These are phyloP conservation scores for Ryuthela nishihirai DNA, from an alignment of 2,888 invertebrate genomes.

Conservation along the genomic window DNA sequence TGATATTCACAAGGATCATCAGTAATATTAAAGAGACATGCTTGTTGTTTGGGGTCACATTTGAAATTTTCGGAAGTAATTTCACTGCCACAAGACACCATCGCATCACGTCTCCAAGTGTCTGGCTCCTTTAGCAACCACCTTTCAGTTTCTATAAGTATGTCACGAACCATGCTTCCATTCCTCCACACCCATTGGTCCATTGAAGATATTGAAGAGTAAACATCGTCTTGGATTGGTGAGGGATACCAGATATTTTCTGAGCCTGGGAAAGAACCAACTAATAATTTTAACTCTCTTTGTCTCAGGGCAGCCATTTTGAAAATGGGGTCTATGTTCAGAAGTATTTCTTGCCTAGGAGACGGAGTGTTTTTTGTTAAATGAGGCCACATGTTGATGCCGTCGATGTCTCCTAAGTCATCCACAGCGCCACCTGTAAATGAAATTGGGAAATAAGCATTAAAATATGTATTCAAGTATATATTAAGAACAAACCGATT, in stretches of 20 bases:
- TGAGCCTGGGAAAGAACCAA: no score
- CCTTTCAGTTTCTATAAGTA: constrained; percentile 8
- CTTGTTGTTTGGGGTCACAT: constrained; percentile 45
- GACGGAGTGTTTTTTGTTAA: constrained; percentile 57
- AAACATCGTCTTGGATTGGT: no score
- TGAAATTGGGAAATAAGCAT: no score
- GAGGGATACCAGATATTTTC: no score
- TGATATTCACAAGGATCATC: constrained; percentile 51
- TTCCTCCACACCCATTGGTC: constrained; percentile 5
- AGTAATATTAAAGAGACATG: constrained; percentile 49
- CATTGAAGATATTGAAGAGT: no score
- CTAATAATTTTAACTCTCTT: no score
- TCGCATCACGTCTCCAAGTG: constrained; percentile 10
- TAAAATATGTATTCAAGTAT: no score
- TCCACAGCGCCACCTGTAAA: constrained; percentile 32
- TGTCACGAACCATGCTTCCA: constrained; percentile 1
- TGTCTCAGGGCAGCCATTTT: no score
- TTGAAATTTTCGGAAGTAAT: not conserved
- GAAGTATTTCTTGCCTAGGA: constrained; percentile 63
- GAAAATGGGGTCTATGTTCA: constrained; percentile 71
- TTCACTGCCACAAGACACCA: constrained; percentile 4
- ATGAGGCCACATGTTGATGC: constrained; percentile 69
- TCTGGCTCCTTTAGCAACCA: constrained; percentile 9
- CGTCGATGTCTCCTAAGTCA: constrained; percentile 49
- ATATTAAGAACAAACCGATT: no score